phyloP scores from a whole-genome alignment of 1,140 invertebrate genomes.

The Temnothorax curvispinosus region DNA sequence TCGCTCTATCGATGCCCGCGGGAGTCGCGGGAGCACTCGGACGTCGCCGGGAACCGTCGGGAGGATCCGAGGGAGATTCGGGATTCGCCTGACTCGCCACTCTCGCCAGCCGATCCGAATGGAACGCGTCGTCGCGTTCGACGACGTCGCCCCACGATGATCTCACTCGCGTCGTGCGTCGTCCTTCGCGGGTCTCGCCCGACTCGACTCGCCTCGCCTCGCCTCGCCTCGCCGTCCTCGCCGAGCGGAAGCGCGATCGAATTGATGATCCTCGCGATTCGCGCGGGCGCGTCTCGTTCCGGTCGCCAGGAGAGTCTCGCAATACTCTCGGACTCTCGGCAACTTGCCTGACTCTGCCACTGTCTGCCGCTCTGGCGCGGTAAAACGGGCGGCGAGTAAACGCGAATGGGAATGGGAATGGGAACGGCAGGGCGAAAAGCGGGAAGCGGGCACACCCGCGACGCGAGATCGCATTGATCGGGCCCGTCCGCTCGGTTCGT shows the following conservation, averaged over 20 bases:
- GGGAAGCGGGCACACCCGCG: conserved; percentile 81
- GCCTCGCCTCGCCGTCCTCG: not conserved
- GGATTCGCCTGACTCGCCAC: not conserved
- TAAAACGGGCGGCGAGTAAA: not conserved
- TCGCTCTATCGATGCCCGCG: not conserved
- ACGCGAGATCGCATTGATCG: conserved; percentile 76
- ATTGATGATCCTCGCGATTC: not conserved
- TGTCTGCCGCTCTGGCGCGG: not conserved
- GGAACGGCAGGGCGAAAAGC: conserved; percentile 45
- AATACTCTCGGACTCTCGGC: too few species aligned
- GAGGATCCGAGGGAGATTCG: not conserved
- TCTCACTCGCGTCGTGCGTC: conserved; percentile 63
- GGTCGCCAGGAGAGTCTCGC: not conserved
- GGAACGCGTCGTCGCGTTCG: not conserved
- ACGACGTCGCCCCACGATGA: conserved; percentile 67
- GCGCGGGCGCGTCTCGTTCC: not conserved
- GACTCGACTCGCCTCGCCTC: too few species aligned
- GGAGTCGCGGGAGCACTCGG: not conserved
- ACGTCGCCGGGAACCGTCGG: not conserved
- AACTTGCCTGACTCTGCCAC: too few species aligned
- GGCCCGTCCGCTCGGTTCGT: not conserved
- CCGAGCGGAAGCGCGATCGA: conserved; percentile 5
- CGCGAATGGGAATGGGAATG: conserved; percentile 14
- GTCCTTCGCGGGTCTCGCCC: conserved; percentile 17
- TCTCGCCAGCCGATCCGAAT: not conserved